These are phyloP conservation scores for Etheostoma perlongum DNA, from an alignment of 2,797 vertebrate genomes.

Conservation along the genomic window DNA sequence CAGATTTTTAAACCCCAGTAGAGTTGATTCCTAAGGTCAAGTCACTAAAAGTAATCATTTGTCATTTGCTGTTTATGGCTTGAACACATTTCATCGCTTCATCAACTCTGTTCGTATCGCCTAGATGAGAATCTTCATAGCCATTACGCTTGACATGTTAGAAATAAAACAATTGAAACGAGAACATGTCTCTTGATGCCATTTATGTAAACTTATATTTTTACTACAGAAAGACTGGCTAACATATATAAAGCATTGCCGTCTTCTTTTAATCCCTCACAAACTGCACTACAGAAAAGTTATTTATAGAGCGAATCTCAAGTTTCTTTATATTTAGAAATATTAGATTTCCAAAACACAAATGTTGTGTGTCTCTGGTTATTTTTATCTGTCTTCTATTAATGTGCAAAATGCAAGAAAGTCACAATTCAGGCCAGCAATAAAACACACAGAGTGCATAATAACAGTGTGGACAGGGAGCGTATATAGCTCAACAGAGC, in stretches of 20 bases:
- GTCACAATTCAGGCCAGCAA: neutral
- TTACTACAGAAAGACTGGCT: neutral
- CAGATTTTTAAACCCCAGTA: neutral
- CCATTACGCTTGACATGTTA: neutral
- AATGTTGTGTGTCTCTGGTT: slow-evolving; percentile 18
- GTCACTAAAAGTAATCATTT: neutral
- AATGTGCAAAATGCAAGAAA: neutral
- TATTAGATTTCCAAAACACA: slow-evolving; percentile 12
- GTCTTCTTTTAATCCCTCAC: neutral
- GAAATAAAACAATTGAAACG: neutral
- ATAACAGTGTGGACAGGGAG: slow-evolving; percentile 18
- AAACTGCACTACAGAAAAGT: neutral
- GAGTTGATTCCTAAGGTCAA: neutral
- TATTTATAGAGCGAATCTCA: neutral
- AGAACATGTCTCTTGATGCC: neutral
- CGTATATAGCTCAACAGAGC: slow-evolving; percentile 27
- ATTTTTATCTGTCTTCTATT: slow-evolving; percentile 39
- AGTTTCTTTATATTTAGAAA: slow-evolving; percentile 40
- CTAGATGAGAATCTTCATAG: neutral
- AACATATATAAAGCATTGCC: neutral
- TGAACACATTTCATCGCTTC: neutral
- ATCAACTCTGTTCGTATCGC: neutral
- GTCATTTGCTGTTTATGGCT: neutral
- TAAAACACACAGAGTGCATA: slow-evolving; percentile 9
- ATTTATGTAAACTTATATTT: neutral